A percentile compares a stretch with the other conserved stretches of the same genome.
Evolutionary conservation across 2,888 invertebrate genomes (phyloP).

Genomic region (Lutraria lutraria): DNA sequence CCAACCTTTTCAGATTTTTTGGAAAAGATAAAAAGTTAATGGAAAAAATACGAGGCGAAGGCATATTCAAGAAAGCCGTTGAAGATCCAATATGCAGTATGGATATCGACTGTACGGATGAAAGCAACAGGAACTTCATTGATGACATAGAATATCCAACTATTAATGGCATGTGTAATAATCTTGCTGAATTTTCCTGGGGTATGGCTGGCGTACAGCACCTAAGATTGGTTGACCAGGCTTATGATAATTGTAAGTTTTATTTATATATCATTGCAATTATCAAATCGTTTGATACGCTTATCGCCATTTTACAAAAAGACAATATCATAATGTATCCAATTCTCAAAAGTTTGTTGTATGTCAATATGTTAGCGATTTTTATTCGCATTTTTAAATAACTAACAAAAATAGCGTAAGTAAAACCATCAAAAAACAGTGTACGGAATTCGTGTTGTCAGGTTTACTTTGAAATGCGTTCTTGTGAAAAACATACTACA

Average conservation of each 20-base stretch:
- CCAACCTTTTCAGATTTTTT: not conserved
- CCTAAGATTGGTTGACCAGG: constrained; percentile 32
- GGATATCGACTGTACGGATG: constrained; percentile 57
- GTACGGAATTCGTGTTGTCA: too few relatives aligned
- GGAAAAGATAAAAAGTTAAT: not conserved
- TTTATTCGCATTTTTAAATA: too few relatives aligned
- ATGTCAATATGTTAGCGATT: too few relatives aligned
- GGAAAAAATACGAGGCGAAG: not conserved
- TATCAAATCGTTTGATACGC: too few relatives aligned
- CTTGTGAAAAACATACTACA: too few relatives aligned
- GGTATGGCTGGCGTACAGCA: constrained; percentile 88
- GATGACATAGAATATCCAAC: constrained; percentile 90
- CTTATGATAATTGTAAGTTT: constrained; percentile 44
- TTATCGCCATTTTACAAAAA: too few relatives aligned
- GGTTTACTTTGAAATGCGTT: too few relatives aligned
- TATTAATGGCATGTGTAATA: constrained; percentile 98
- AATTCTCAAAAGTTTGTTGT: too few relatives aligned
- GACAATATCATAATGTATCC: too few relatives aligned
- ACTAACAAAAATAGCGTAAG: too few relatives aligned
- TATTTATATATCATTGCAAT: too few relatives aligned
- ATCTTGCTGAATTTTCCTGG: constrained; percentile 95
- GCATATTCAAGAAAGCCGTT: constrained; percentile 29
- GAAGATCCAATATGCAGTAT: constrained; percentile 44
- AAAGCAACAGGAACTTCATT: constrained; percentile 81
- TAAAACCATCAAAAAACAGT: too few relatives aligned